Base-by-base conservation (phyloP, 2,888 invertebrate genomes). In the Laspeyria flexula region DNA sequence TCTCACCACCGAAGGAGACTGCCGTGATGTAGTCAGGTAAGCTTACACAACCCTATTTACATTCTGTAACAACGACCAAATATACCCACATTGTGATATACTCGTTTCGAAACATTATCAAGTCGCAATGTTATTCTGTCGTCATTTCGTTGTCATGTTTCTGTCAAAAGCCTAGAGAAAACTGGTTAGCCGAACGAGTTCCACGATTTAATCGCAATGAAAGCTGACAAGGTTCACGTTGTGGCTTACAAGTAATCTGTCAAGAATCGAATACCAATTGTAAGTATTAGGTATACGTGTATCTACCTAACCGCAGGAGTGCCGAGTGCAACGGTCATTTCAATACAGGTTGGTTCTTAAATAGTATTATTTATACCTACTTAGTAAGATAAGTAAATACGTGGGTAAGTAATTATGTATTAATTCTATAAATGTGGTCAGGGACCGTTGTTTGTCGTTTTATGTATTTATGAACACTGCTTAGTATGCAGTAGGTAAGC, bases 1-100 rank as follows among this genome's bases (percentile, higher is more conserved):
- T 65, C 93, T 97, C 71, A 93, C 95, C 65, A 94, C 95, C 43
- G 97, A 97, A 18, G 96, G 96, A 60, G 98, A 98, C 89, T 98
- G 98, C 89, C 95, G 98, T 73, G 98, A 98, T 86, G 98, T 98
- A 69, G 97, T 98, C 79, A 97, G 98, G 96, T 97, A 93, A 93
- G 85, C 63, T 55, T 54, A 43, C 58, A 60, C 58, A 55, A 59
- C 42, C 16, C 25, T 34, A 31, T 37, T 41, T 55, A 57, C 53
- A 62, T 50, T 51, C 50, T 40, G 40, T 50, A 53, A 51, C 51
- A 37, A 38, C 35, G 18, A 43, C 43, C 37, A 46, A 48, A 54
- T 55, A 38, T 44, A 48, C n/a, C n/a, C n/a, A n/a, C 54, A 35
- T 55, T 43, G 56, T 55, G 39, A 31, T 63, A 57, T 18, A 56